Base-by-base conservation (phyloP, 2,888 invertebrate genomes). In the Campoletis raptor region DNA sequence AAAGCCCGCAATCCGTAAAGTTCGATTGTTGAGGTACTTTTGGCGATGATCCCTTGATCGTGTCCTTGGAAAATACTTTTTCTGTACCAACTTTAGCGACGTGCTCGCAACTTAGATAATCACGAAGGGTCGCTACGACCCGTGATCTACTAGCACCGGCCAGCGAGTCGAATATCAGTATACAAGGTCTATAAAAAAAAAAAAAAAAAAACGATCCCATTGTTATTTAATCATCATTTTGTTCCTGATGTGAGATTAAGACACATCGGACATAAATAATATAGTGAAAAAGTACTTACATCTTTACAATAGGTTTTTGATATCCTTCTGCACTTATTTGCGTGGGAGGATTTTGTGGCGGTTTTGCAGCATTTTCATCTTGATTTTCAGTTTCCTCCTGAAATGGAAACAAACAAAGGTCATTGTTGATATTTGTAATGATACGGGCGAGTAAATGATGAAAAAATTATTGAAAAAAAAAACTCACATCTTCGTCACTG, bases 21-120 rank as follows among this genome's bases (percentile, higher is more conserved):
- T 99, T 99, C 89, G 97, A 98, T 95, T 99, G 99, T 93, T 99
- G 99, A n/a, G 99, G 99, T 88, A 98, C 98, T 95, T 97, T 98
- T 0, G 98, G 98, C 92, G 97, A 97, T 89, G 97, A 96, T 7
- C 98, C 99, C 92, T 97, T 97, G 91, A 99, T 97, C 67, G 97
- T 97, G 90, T 97, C 96, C 93, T 97, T 98, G 89, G 96, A 97
- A 93, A 98, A 98, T 73, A 96, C 94, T 92, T 96, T 96, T 89
- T 95, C 96, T 70, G 94, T 94, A n/a, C 96, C 96, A 94, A 96
- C 95, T 95, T 97, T 98, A 1, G 96, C 96, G 93, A 97, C 96
- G 94, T 97, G 97, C 95, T 98, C 98, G 92, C 98, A 97, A 79
- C 97, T 97, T 81, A 98, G 95, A 94, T 98, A 99, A 94, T 99